Base-by-base conservation (phyloP, 2,113 vertebrate genomes). In the Pomatostomus ruficeps region DNA sequence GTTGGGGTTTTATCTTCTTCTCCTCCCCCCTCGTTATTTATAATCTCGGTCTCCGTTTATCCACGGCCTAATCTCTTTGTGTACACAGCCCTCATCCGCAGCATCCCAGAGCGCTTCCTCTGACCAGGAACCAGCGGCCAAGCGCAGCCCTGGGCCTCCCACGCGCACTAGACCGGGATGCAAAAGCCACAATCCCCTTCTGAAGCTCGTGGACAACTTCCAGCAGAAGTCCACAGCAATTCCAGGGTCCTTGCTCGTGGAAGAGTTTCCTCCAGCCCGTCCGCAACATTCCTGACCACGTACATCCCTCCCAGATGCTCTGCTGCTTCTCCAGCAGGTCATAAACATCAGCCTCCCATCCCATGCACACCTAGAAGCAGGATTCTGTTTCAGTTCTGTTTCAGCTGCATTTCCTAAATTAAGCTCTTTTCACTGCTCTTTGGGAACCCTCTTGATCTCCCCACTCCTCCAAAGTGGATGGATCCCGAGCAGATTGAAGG, bases 361-460 rank as follows among this genome's bases (percentile, higher is more conserved):
- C 42, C 35, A 48, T 10, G 48, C 24, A 2, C 11, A 26, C 14
- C n/a, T 4, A 43, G 12, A 11, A 9, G 48, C 1, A 0, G 9
- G n/a, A n/a, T n/a, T n/a, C n/a, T n/a, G 2, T 28, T 63, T 10
- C 0, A 0, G 14, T 61, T 29, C 55, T 0, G 0, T 7, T 85
- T 63, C 79, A 18, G 23, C 43, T 65, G 31, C 1, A 0, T 67
- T 59, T 52, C 45, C 52, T 48, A 52, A 45, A 72, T 12, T 33
- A 15, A 61, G n/a, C 36, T 76, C 31, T 72, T 79, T 36, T 17
- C 11, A 22, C 23, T 12, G 26, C 4, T 43, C 61, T 58, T 75
- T 2, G 0, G 10, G n/a, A 21, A 12, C 35, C 26, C 21, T 63
- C 48, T 76, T 18, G 31, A 24, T 28, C 40, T 52, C 54, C 26